Base-by-base conservation (phyloP, 1,140 invertebrate genomes). In the Conopomorpha cramerella region DNA sequence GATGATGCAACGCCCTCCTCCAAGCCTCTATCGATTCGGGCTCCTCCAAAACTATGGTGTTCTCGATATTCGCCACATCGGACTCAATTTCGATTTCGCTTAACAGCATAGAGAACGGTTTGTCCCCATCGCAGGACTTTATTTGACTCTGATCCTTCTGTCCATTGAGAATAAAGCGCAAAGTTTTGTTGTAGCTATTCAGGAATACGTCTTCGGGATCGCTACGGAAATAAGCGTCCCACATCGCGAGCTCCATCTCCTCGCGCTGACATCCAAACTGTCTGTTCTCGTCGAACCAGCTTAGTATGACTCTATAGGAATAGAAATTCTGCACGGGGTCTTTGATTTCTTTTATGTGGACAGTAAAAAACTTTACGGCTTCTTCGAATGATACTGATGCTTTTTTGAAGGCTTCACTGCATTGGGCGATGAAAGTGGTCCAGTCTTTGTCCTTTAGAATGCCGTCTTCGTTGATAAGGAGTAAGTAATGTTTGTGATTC, bases 401-500 rank as follows among this genome's bases (percentile, higher is more conserved):
- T 38, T 78, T 64, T 48, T 79, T 72, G 40, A 87, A 84, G 35
- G 80, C 76, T 37, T 63, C 46, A 31, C 84, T 78, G 46, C 83
- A 85, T 41, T 79, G 57, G 8, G 70, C 66, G 67, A 84, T 82
- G 51, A 84, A 86, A 1, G 57, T 30, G 10, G 70, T 66, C 6
- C 72, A 42, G 28, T 74, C 50, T 40, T 74, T 64, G 10, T 68
- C 72, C 26, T 68, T 51, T 10, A 7, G 43, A 32, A 45, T 36
- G 27, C 29, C 39, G 37, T 72, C 62, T 53, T 79, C 53, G 30
- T 51, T 49, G 11, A 54, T 16, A 2, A 49, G 28, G 11, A 59
- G 30, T 27, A 39, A 49, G 36, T 72, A 46, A 38, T 72, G 71
- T 51, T 72, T 73, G 31, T 74, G 45, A 12, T 57, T 51, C 79